phyloP scores from a whole-genome alignment of 2,797 vertebrate genomes.

The Melanotaenia pygmaea region DNA sequence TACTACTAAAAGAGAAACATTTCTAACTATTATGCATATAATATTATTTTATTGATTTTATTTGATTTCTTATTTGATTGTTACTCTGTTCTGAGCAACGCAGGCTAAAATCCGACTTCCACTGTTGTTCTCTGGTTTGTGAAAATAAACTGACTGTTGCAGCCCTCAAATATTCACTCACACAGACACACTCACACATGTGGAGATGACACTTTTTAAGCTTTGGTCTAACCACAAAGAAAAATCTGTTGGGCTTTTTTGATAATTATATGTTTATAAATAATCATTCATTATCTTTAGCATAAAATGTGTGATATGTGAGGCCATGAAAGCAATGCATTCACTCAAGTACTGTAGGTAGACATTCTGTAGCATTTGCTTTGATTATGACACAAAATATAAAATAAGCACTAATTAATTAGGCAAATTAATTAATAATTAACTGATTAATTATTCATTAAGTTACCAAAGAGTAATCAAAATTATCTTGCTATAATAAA shows the following conservation, averaged over 20 bases:
- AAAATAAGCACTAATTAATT: not conserved
- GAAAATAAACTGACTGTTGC: no score
- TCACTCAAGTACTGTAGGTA: not conserved
- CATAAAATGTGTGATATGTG: not conserved
- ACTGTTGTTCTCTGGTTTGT: no score
- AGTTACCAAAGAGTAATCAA: not conserved
- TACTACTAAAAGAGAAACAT: conserved; percentile 17
- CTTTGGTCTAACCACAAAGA: not conserved
- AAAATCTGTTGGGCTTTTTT: not conserved
- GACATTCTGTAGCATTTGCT: not conserved
- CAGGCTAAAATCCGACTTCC: not conserved
- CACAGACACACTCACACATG: not conserved
- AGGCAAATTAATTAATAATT: not conserved
- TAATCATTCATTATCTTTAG: not conserved
- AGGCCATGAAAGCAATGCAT: not conserved
- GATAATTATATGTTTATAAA: no score
- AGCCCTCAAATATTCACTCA: not conserved
- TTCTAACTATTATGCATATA: not conserved
- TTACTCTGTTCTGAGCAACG: not conserved
- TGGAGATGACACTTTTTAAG: not conserved
- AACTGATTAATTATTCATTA: not conserved
- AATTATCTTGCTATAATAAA: no score
- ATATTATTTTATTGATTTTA: not conserved
- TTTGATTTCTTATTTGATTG: not conserved
- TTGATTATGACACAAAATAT: not conserved